Base-by-base conservation (phyloP, 2,888 invertebrate genomes). In the Eretmocerus hayati region DNA sequence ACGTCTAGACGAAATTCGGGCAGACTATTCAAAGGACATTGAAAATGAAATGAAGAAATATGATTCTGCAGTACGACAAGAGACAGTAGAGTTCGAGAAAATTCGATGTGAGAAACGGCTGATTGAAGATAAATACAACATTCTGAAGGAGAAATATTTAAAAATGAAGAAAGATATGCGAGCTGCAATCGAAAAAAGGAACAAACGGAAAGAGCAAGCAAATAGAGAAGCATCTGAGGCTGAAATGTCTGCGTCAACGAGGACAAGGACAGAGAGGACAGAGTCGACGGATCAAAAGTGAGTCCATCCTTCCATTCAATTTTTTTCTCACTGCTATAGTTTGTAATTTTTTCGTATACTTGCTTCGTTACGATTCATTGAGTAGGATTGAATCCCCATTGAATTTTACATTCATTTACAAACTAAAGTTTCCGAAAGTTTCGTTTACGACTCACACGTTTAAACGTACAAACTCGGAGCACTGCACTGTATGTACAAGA, bases 111-210 rank as follows among this genome's bases (percentile, higher is more conserved):
- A 85, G 62, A 83, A 83, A 59, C 74, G 84, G n/a, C 65, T 84
- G 36, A 64, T 88, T 2, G 83, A 84, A 57, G 87, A 87, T 58
- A 90, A 90, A 65, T 90, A 90, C 65, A 77, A 80, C 40, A 84
- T 84, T 46, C 74, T 90, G 42, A 89, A 89, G 68, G 87, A 87
- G 63, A 90, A 90, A 69, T 89, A 90, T 61, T 77, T 84, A 19
- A 75, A 85, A 13, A 72, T 90, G 47, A 90, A 90, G 67, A 85
- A 83, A 19, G 88, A 90, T 57, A 85, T 89, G 9, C 84, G 86
- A 69, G 72, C 84, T 21, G 84, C 87, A 0, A 78, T 87, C 47
- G 89, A 89, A 62, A 81, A 84, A 22, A 78, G 87, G 11, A 85
- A 82, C 64, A 81, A 80, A 36, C 74, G 83, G 22, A 63, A 65